phyloP scores from a whole-genome alignment of 2,888 invertebrate species.

The Apodemia mormo region DNA sequence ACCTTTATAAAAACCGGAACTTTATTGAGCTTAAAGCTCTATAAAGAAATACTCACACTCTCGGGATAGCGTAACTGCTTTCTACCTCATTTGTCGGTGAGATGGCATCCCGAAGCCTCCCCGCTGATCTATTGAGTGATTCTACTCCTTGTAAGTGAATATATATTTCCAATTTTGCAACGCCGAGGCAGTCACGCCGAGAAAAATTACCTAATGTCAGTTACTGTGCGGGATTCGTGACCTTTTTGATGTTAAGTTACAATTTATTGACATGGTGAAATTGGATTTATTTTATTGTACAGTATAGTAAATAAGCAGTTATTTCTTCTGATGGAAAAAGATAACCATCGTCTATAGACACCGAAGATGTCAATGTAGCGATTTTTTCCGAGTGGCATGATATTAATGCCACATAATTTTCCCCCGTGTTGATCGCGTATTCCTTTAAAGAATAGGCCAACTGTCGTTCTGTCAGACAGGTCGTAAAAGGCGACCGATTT shows the following conservation, averaged over 20 bases:
- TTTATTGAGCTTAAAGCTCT: constrained; percentile 14
- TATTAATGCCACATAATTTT: too few relatives aligned
- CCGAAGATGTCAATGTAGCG: too few relatives aligned
- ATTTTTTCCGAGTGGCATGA: too few relatives aligned
- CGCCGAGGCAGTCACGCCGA: constrained; percentile 37
- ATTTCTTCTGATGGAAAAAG: too few relatives aligned
- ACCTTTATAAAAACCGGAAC: constrained; percentile 11
- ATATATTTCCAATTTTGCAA: constrained; percentile 50
- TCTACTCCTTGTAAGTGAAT: constrained; percentile 52
- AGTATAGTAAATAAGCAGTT: too few relatives aligned
- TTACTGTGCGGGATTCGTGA: constrained; percentile 26
- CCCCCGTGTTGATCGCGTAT: too few relatives aligned
- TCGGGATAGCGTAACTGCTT: constrained; percentile 32
- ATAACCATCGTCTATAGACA: too few relatives aligned
- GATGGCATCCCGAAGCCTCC: constrained; percentile 48
- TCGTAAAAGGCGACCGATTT: too few relatives aligned
- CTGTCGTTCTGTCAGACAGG: too few relatives aligned
- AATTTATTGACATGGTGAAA: constrained; percentile 20
- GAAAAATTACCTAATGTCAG: constrained; percentile 40
- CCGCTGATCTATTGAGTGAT: constrained; percentile 58
- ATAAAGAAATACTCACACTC: constrained; percentile 14
- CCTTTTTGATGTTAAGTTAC: constrained; percentile 24
- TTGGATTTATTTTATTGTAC: neutral
- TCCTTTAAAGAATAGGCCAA: too few relatives aligned
- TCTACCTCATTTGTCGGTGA: constrained; percentile 58